Conservation (phyloP, 2,113 vertebrate genomes). For the Phocoena sinus region DNA sequence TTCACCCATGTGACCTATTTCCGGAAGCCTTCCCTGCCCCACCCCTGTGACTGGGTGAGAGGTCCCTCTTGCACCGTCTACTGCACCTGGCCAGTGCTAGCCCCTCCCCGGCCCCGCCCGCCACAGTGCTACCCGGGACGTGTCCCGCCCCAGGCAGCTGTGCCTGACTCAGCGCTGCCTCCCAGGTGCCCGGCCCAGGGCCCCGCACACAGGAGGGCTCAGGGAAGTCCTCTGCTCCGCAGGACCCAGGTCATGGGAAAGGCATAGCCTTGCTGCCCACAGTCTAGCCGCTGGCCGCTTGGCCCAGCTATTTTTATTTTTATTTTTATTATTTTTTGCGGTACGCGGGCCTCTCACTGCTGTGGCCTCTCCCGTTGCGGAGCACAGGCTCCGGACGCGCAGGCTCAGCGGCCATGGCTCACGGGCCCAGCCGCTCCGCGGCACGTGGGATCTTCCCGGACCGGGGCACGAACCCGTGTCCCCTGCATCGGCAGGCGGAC, state of each 20-base stretch:
- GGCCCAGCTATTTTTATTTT: slow-evolving; percentile 32
- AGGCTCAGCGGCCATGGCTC: too few relatives aligned
- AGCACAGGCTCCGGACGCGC: too few relatives aligned
- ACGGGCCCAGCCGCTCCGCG: too few relatives aligned
- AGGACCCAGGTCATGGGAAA: slow-evolving; percentile 5
- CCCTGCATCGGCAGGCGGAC: too few relatives aligned
- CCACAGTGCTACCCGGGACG: neutral
- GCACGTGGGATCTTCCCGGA: too few relatives aligned
- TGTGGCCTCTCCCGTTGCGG: too few relatives aligned
- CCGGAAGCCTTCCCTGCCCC: neutral
- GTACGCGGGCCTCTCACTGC: too few relatives aligned
- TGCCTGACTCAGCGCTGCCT: neutral
- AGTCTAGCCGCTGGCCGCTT: neutral
- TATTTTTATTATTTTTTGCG: neutral
- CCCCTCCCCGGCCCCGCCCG: neutral
- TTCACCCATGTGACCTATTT: neutral
- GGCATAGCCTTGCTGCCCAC: slow-evolving; percentile 3
- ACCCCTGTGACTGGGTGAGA: neutral
- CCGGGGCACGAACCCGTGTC: too few relatives aligned
- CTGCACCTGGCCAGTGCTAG: neutral
- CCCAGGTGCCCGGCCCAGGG: neutral
- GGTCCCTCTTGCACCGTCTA: neutral
- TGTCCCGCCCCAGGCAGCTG: neutral
- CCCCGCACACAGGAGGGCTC: neutral
- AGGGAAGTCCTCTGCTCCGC: neutral